Evolutionary conservation across 2,888 invertebrate genomes (phyloP).

Genomic region (Cerastis rubricosa): DNA sequence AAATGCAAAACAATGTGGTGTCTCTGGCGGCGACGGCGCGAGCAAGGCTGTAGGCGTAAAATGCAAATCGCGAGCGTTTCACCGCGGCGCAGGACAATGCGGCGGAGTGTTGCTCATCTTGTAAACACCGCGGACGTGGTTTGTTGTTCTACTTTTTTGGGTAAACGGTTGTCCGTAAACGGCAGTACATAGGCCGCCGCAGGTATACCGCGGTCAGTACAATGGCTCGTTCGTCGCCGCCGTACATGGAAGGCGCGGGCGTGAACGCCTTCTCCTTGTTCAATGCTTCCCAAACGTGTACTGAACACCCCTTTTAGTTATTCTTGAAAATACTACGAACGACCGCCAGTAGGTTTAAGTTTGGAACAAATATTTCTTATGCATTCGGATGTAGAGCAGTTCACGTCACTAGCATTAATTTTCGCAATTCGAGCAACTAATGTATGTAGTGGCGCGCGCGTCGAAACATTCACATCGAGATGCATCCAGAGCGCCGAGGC

Average conservation of each 20-base stretch:
- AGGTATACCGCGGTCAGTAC: slow-evolving; percentile 85
- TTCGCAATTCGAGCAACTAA: slow-evolving; percentile 75
- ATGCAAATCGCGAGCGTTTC: slow-evolving; percentile 88
- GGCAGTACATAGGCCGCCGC: slow-evolving; percentile 87
- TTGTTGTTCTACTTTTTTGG: slow-evolving; percentile 90
- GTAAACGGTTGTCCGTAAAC: slow-evolving; percentile 87
- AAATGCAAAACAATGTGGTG: slow-evolving; percentile 79
- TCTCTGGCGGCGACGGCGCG: slow-evolving; percentile 62
- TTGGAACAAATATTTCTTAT: slow-evolving; percentile 65
- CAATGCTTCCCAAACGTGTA: slow-evolving; percentile 77
- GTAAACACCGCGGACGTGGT: slow-evolving; percentile 87
- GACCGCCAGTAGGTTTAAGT: slow-evolving; percentile 52
- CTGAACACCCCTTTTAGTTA: slow-evolving; percentile 75
- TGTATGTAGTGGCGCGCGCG: slow-evolving; percentile 68
- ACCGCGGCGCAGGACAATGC: slow-evolving; percentile 87
- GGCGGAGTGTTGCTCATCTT: slow-evolving; percentile 86
- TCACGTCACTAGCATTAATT: slow-evolving; percentile 74
- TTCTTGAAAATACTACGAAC: slow-evolving; percentile 71
- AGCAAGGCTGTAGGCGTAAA: slow-evolving; percentile 82
- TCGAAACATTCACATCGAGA: slow-evolving; percentile 79
- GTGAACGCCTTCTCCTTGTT: slow-evolving; percentile 81
- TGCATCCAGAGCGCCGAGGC: slow-evolving; percentile 80
- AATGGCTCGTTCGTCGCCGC: slow-evolving; percentile 84
- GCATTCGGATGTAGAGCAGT: slow-evolving; percentile 70
- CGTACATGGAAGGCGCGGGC: slow-evolving; percentile 84